A percentile compares a stretch with the other conserved stretches of the same genome.
phyloP scores from a whole-genome alignment of 2,113 vertebrate genomes.

The Hippocampus abdominalis region DNA sequence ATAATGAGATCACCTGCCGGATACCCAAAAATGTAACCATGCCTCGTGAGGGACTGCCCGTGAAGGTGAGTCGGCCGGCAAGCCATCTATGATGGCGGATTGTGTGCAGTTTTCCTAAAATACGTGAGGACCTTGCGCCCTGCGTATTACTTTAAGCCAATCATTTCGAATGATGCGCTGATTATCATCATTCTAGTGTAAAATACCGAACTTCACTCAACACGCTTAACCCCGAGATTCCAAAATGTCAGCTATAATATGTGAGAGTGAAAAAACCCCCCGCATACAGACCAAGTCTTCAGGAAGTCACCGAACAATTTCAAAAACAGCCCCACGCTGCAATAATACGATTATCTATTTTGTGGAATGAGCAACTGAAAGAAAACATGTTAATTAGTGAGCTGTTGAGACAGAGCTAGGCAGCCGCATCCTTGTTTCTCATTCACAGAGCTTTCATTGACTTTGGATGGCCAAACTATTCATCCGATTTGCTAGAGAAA shows the following conservation, averaged over 20 bases:
- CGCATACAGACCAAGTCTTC: background rate
- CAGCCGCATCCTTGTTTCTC: background rate
- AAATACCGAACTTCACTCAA: background rate
- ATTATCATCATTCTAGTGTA: background rate
- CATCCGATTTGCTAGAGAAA: background rate
- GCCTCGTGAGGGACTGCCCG: slow-evolving; percentile 63
- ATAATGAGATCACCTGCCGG: slow-evolving; percentile 84
- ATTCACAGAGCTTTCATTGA: background rate
- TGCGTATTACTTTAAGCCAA: background rate
- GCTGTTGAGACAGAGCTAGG: background rate
- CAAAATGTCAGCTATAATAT: background rate
- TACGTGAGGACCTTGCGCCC: background rate
- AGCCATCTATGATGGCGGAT: background rate
- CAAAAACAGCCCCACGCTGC: background rate
- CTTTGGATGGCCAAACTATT: background rate
- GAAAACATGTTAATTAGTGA: background rate
- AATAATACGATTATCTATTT: background rate
- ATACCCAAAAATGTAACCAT: slow-evolving; percentile 77
- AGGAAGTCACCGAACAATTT: background rate
- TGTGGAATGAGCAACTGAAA: background rate
- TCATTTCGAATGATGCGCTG: background rate
- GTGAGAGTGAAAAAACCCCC: background rate
- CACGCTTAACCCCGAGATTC: background rate
- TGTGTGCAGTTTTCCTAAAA: background rate
- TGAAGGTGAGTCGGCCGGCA: slow-evolving; percentile 72